A percentile compares a stretch with the other conserved stretches of the same genome.
Evolutionary conservation across 2,797 vertebrate species (phyloP).

Genomic region (Periophthalmus magnuspinnatus): DNA sequence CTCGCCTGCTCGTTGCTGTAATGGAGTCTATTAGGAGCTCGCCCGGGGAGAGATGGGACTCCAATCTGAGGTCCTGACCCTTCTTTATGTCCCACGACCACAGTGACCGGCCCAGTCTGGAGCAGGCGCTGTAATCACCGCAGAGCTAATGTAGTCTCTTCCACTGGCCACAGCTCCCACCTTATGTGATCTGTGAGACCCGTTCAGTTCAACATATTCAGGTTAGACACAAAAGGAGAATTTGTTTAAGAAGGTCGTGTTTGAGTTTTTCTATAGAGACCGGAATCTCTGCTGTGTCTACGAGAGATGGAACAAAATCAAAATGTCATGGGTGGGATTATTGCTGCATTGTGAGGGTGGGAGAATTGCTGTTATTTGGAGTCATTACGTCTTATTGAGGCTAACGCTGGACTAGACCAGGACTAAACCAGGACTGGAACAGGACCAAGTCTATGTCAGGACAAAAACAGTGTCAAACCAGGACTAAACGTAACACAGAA

Average conservation of each 20-base stretch:
- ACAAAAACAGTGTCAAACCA: background rate
- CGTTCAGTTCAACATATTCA: background rate
- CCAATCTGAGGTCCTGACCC: slow-evolving; percentile 69
- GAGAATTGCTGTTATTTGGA: too few relatives aligned
- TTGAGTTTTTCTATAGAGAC: background rate
- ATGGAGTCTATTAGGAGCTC: slow-evolving; percentile 73
- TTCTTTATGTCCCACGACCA: slow-evolving; percentile 46
- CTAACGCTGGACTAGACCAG: background rate
- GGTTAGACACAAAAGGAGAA: background rate
- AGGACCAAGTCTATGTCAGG: background rate
- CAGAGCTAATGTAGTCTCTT: background rate
- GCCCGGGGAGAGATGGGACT: slow-evolving; percentile 60
- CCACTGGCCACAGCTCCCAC: background rate
- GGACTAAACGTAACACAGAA: background rate
- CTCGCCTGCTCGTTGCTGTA: slow-evolving; percentile 54
- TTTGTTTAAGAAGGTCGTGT: background rate
- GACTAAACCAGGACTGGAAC: background rate
- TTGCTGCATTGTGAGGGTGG: background rate
- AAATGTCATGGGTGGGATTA: background rate
- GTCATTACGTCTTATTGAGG: background rate
- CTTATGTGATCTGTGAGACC: background rate
- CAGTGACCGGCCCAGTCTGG: slow-evolving; percentile 16
- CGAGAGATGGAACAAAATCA: background rate
- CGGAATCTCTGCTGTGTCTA: background rate
- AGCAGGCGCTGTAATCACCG: slow-evolving; percentile 5